Evolutionary conservation across 2,888 invertebrate species (phyloP).

Genomic region (Poecilus cupreus): DNA sequence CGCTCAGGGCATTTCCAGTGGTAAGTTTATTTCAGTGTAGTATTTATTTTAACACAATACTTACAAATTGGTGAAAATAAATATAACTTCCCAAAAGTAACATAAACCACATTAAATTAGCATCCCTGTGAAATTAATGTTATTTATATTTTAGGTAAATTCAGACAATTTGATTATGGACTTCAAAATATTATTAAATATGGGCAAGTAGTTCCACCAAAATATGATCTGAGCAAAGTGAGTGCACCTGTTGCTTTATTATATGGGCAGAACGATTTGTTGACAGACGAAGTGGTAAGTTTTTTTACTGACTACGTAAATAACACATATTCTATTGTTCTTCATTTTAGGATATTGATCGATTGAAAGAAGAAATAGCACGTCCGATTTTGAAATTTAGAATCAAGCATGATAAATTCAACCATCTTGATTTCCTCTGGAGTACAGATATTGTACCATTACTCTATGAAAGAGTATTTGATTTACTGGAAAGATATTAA

Average conservation of each 20-base stretch:
- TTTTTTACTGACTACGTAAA: not conserved
- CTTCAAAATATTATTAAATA: conserved; percentile 31
- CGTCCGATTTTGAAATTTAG: not conserved
- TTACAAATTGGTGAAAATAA: no score
- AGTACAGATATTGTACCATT: conserved; percentile 72
- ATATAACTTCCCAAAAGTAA: not conserved
- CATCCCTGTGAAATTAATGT: no score
- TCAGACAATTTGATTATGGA: conserved; percentile 41
- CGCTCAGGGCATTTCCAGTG: conserved; percentile 62
- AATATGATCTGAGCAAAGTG: conserved; percentile 36
- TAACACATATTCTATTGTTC: not conserved
- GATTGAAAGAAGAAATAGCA: not conserved
- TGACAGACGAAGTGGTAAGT: conserved; percentile 35
- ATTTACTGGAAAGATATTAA: conserved; percentile 48
- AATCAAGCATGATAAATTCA: conserved; percentile 72
- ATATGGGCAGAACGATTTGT: conserved; percentile 42
- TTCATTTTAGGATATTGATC: conserved; percentile 39
- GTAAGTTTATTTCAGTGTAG: conserved; percentile 44
- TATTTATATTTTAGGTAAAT: conserved; percentile 36
- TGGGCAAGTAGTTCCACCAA: conserved; percentile 13
- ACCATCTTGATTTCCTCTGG: conserved; percentile 78
- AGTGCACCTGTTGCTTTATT: conserved; percentile 41
- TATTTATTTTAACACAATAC: no score
- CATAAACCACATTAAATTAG: no score
- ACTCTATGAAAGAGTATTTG: conserved; percentile 62